Evolutionary conservation across 2,797 vertebrate genomes (phyloP), one percentile per base, ranked within the genome.

Genomic region (Aphelocoma californica): DNA sequence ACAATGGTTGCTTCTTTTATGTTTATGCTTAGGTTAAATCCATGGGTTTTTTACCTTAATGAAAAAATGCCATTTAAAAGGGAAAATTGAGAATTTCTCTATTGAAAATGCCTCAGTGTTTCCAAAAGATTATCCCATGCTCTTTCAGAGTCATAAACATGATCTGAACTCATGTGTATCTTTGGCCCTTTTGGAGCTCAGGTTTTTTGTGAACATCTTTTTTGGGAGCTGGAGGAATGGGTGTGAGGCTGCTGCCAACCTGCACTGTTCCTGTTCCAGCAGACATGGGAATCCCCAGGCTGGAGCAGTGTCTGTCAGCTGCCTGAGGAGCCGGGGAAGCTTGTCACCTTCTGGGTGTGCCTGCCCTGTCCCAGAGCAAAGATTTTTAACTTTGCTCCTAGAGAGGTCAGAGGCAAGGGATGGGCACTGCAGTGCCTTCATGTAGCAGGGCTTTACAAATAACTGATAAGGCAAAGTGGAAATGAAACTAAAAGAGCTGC

Each of bases 231-330:
- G 58, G 24, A 72, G 50, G 50, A 47, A 10, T 0, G 1, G 16
- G 12, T 8, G 25, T 15, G 67, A 51, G 64, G 34, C 81, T 21
- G 42, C 88, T 73, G 58, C 42, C 32, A 31, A 16, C 24, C 34
- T 48, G 15, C 15, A 5, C 14, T 34, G 38, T 28, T 53, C 50
- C 45, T 60, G 14, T 29, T 47, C 23, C 26, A 4, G 7, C 10
- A 24, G 70, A 38, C 29, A 2, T 1, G 1, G 62, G 23, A 1
- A 2, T 80, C 31, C 36, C 18, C 0, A 4, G 47, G 36, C 34
- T 61, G 34, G 36, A 70, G 57, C 31, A 6, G 16, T 45, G 1
- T 32, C 66, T 70, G 16, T 79, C 72, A 9, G 13, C 62, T 56
- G 72, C 29, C 82, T 64, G 67, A 58, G 78, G 40, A 36, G 40